Evolutionary conservation across 2,113 vertebrate genomes (phyloP).

Genomic region (Pluvialis apricaria): DNA sequence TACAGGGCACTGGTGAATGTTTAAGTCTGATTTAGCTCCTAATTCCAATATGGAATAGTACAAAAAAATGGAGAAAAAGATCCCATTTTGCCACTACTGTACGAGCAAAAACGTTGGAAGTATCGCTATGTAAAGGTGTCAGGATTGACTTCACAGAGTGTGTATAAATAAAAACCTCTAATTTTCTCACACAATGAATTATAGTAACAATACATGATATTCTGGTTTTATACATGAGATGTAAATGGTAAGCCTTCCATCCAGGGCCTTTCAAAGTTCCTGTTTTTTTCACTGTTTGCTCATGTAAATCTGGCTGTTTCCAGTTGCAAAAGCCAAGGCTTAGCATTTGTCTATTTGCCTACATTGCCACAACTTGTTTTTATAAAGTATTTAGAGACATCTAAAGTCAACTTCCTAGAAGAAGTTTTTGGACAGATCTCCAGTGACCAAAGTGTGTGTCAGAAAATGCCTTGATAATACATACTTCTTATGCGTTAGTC

Average conservation of each 20-base stretch:
- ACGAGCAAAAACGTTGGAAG: background rate
- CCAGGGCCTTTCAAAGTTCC: background rate
- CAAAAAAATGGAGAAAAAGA: background rate
- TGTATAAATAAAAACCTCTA: background rate
- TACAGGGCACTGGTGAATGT: fast-evolving
- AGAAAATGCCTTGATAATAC: background rate
- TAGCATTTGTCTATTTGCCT: background rate
- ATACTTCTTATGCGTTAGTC: background rate
- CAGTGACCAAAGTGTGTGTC: background rate
- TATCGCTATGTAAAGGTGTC: background rate
- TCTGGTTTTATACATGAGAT: background rate
- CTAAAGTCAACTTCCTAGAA: background rate
- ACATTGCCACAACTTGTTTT: background rate
- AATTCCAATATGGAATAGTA: background rate
- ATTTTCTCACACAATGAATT: background rate
- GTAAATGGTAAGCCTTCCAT: background rate
- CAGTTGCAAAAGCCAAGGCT: background rate
- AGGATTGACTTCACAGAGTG: background rate
- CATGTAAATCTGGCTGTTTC: background rate
- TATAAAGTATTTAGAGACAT: background rate
- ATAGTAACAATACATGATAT: background rate
- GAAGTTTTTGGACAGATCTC: background rate
- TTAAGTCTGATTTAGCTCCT: background rate
- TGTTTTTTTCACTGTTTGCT: background rate
- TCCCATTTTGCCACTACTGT: background rate